Evolutionary conservation across 1,140 invertebrate species (phyloP), one percentile per base, ranked within the genome.

Genomic region (Polyergus mexicanus): DNA sequence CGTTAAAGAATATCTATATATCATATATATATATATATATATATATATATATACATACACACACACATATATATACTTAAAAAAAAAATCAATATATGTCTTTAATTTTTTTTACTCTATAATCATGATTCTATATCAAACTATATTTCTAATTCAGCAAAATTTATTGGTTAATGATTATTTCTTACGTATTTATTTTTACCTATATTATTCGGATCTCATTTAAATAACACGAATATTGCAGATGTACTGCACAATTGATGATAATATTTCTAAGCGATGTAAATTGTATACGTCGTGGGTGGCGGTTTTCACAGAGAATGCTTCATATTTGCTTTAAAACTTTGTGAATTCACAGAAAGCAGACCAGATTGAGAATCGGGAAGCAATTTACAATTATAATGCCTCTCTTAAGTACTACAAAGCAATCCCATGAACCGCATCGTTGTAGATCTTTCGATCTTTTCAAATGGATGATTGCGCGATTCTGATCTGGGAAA

Each of bases 351-450:
- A 22, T n/a, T 69, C 38, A 19, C 10, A 10, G 44, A 51, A 62
- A 60, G 6, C 38, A 32, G 28, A 51, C 32, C 16, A 51, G 47
- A 28, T 80, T 80, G 32, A 68, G 28, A 22, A 54, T 68, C 32
- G 16, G 44, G 35, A 10, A 80, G 76, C 76, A 80, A 80, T 80
- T 80, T 80, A 54, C 76, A 80, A 80, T 80, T 80, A 80, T 66
- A 80, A 80, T 80, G 32, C 32, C 32, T 35, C 65, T 54, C 32
- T 68, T 69, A 69, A 80, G 32, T 54, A 80, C 22, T 19, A 68
- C 32, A 56, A 69, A 80, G 47, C 76, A 69, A 80, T 80, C 38
- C 32, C n/a, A n/a, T 28, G 62, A 56, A 80, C 44, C 4, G 51
- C 8, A 44, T 66, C 13, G 6, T 68, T 54, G 13, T 41, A 54